These are phyloP conservation scores for Turritopsis rubra DNA, from an alignment of 30 jellyfish, hydroid and myxozoan species.

Conservation along the genomic window DNA sequence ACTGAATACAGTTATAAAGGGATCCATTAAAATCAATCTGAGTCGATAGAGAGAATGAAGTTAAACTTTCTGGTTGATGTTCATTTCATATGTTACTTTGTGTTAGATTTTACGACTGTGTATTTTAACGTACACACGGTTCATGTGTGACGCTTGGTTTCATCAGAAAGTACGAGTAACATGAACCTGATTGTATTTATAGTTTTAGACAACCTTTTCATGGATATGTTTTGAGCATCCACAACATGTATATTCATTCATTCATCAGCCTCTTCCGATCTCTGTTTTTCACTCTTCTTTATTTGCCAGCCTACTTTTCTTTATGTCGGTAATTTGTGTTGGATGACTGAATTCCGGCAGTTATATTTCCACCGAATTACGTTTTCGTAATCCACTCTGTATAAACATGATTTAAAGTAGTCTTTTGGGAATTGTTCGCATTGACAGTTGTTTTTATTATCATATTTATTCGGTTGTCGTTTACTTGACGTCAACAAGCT, in stretches of 20 bases:
- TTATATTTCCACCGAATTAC: not conserved
- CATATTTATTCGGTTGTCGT: not conserved
- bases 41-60: not conserved
- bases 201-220: not conserved
- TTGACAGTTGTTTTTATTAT: not conserved
- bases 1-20: slow-evolving; percentile 39
- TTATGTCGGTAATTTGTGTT: too few species aligned
- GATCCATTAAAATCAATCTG: slow-evolving; percentile 32
- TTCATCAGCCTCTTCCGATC: not conserved
- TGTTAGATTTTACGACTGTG: not conserved
- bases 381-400: not conserved
- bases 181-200: not conserved
- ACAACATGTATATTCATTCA: not conserved
- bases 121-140: not conserved
- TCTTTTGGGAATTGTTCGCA: not conserved
- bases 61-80: not conserved
- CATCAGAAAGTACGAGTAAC: too few species aligned
- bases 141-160: too few species aligned
- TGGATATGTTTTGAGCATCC: not conserved
- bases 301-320: too few species aligned
- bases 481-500: not conserved
- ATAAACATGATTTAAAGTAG: not conserved
- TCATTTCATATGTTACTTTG: not conserved
- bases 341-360: too few species aligned
- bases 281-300: not conserved